Conservation (phyloP, 2,888 invertebrate species). For the Girardia tigrina region DNA sequence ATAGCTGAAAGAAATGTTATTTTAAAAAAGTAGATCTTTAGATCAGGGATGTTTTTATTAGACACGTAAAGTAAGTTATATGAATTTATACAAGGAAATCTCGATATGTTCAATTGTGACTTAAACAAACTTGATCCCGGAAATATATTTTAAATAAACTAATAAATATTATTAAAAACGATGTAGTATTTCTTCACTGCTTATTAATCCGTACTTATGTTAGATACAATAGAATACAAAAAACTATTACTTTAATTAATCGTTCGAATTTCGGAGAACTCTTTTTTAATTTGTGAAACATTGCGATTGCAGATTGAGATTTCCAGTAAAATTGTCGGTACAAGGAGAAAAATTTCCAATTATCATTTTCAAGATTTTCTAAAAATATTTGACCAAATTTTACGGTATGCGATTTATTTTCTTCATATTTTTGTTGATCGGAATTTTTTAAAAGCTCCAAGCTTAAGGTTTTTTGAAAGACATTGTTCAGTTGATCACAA, state of each 20-base stretch:
- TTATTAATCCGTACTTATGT: too few species aligned
- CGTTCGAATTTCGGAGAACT: neutral
- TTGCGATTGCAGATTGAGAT: neutral
- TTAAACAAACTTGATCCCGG: too few species aligned
- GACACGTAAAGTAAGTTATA: too few species aligned
- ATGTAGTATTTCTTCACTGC: too few species aligned
- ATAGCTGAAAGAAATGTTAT: too few species aligned
- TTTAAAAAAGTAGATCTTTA: too few species aligned
- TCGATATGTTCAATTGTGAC: too few species aligned
- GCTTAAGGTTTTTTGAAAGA: neutral
- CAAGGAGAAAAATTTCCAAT: conserved; percentile 11
- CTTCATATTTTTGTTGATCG: neutral
- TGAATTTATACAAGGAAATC: too few species aligned
- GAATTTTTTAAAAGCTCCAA: neutral
- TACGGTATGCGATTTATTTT: neutral
- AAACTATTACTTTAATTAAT: conserved; percentile 17
- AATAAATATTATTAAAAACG: too few species aligned
- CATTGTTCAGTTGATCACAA: neutral
- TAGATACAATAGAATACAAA: too few species aligned
- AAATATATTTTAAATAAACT: too few species aligned
- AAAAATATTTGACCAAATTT: neutral
- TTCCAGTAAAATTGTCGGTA: neutral
- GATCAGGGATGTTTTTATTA: too few species aligned
- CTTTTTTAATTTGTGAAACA: conserved; percentile 4
- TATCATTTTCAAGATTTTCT: neutral